Evolutionary conservation across 2,797 vertebrate species (phyloP), one percentile per base, ranked within the genome.

Genomic region (Kryptopterus vitreolus): DNA sequence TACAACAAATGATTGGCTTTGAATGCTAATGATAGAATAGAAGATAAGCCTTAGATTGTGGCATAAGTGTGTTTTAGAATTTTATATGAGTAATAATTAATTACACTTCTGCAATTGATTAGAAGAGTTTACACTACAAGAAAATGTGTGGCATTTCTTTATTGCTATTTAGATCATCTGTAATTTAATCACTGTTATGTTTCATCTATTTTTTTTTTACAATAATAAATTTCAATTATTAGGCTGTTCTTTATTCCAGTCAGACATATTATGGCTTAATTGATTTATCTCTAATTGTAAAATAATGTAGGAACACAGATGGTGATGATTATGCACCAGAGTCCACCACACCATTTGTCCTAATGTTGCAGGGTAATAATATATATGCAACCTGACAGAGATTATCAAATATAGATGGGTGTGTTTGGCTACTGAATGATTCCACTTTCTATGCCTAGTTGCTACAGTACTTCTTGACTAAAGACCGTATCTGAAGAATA

Each of bases 381-480:
- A n/a, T 57, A 58, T 13, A 29, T 59, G 29, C 29, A 61, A 61
- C 58, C 31, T 63, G 31, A 63, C 31, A 35, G 31, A 63, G 61
- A 35, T 31, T 63, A 63, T 18, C 33, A 63, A 63, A 18, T 63
- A 10, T 16, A 63, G 61, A 35, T 22, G 5, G 31, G 20, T 10
- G 61, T 63, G 61, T 29, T 63, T 35, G 61, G 31, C 31, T 63
- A 63, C 31, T 63, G 61, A 63, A 31, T 63, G 18, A 63, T 63
- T 63, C 22, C 3, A 18, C 31, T 63, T 35, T 63, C 18, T 62
- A 31, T 63, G 29, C 20, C 31, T 63, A 63, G 33, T 35, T 63
- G 31, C 59, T 62, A 16, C 57, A 59, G 3, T 26, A n/a, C 38
- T 29, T 2, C 58, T 61, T 15, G 7, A 15, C 58, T 15, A 16